Conservation (phyloP, 2,113 vertebrate species). For the Electrona antarctica region DNA sequence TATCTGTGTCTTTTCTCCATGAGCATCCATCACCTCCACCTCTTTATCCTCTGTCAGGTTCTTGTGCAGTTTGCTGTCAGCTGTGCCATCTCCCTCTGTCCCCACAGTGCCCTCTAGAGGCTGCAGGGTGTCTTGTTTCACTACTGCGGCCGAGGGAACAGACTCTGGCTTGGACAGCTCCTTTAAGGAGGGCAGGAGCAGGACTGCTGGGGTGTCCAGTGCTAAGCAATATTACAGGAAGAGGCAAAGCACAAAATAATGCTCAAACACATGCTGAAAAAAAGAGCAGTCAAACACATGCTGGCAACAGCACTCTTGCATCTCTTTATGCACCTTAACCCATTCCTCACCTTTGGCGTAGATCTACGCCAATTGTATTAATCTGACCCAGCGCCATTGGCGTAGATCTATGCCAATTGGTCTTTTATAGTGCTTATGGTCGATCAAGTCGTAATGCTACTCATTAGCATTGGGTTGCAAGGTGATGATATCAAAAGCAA, state of each 20-base stretch:
- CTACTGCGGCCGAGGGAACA: slow-evolving; percentile 12
- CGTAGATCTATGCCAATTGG: no score
- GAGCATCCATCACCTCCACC: slow-evolving; percentile 53
- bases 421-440: no score
- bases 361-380: no score
- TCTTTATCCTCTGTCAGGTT: slow-evolving; percentile 47
- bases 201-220: not conserved
- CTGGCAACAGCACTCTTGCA: no score
- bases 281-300: no score
- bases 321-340: no score
- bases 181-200: slow-evolving; percentile 10
- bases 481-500: no score
- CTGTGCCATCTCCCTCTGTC: slow-evolving; percentile 17
- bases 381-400: no score
- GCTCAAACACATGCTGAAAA: not conserved
- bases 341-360: no score
- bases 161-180: slow-evolving; percentile 26
- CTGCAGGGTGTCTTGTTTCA: slow-evolving; percentile 21
- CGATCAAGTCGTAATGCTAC: no score
- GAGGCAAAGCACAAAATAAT: not conserved
- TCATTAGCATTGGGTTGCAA: no score
- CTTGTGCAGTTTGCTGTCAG: slow-evolving; percentile 14
- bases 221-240: not conserved
- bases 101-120: slow-evolving; percentile 29
- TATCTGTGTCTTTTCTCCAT: slow-evolving; percentile 43